Base-by-base conservation (phyloP, 1,140 invertebrate genomes). In the Calosoma granatense region DNA sequence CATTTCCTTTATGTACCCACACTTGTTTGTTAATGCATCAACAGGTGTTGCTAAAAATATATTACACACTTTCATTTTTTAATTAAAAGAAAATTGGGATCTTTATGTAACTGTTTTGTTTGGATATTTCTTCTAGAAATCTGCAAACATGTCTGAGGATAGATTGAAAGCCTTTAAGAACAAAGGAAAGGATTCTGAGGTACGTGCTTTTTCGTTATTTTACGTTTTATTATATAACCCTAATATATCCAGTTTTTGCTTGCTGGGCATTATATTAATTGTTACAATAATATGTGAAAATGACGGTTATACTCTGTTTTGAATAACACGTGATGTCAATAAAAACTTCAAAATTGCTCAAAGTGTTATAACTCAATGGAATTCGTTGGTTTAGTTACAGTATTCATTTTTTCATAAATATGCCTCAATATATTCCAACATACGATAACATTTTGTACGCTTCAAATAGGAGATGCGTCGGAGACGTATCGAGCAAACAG, bases 401-500 rank as follows among this genome's bases (percentile, higher is more conserved):
- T n/a, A n/a, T n/a, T n/a, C n/a, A 41, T 51, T 9, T 15, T 17
- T 51, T 15, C n/a, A 12, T 22, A 14, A 9, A 19, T 51, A 26
- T 30, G n/a, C 23, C 56, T 53, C 11, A 56, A 2, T 20, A 2
- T 53, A 22, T 12, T 20, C 6, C 19, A n/a, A n/a, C n/a, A n/a
- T n/a, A n/a, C n/a, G n/a, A 19, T 15, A 6, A 54, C 15, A 22
- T 36, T 30, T 41, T 54, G 20, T 11, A 14, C 20, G 15, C 2
- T 54, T 23, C 11, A 20, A 22, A 51, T 63, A 93, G 88, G 91
- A 94, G 63, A 83, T 95, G 70, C 82, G 95, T 56, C 81, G 92
- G 61, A 83, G 92, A 58, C 80, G 96, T 58, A 86, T 81, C 64
- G 93, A 97, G 71, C 81, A 90, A 19, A 90, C 85, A 6, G 83